Evolutionary conservation across 2,113 vertebrate species (phyloP), one percentile per base, ranked within the genome.

Genomic region (Ochotona princeps): DNA sequence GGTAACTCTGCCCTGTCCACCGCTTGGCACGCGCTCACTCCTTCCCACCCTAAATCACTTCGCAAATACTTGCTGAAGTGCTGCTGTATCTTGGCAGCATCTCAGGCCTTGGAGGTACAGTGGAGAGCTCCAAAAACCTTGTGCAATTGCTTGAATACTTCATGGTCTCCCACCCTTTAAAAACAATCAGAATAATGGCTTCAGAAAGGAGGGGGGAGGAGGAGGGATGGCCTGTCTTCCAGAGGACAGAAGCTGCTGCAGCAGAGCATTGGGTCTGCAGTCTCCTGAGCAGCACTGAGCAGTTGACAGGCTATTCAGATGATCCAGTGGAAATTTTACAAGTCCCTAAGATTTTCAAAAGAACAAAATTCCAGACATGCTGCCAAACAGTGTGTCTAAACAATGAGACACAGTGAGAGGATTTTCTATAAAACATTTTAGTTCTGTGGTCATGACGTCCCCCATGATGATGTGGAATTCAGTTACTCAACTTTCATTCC

Each of bases 331-430:
- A 23, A 30, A 83, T 4, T 1, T 26, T 61, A 69, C 30, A 72
- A 79, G n/a, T 54, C 44, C 30, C 54, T 54, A 65, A 65, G 26
- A 65, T 25, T 82, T 83, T 76, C 8, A 76, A 49, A 65, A 84
- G 54, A 32, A 49, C 63, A 84, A 73, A 63, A 90, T 75, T n/a
- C 70, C 88, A 70, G 75, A 90, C 88, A 86, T 86, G 72, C 57
- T 84, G 89, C 75, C 94, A 83, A 90, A 89, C 60, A 83, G 4
- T 15, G 28, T 79, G 61, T 88, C 82, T 80, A 70, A 88, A 96
- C 83, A 92, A 85, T 13, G 11, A 87, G 79, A 80, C 79, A 72
- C 28, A 94, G 65, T 23, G 51, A 80, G 51, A 49, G 12, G 23
- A 65, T 82, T 92, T 66, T 92, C 61, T 90, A 60, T 26, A 75